Evolutionary conservation across 2,797 vertebrate genomes (phyloP), one percentile per base, ranked within the genome.

Genomic region (Emys orbicularis): DNA sequence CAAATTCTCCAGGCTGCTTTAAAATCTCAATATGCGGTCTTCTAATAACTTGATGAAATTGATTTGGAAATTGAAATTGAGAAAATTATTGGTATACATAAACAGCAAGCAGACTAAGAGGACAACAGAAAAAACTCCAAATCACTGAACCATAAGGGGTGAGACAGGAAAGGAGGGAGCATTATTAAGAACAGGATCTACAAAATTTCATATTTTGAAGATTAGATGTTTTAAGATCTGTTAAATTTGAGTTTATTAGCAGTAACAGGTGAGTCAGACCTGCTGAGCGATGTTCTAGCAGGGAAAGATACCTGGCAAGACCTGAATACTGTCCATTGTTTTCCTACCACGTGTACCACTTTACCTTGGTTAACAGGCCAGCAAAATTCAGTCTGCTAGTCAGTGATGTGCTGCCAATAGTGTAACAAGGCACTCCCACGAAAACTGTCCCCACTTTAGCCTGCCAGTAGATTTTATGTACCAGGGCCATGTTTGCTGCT

Each of bases 171-270:
- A 97, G 83, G 74, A 15, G 86, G 59, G 77, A 50, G 12, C 84
- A 94, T 34, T 29, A 29, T 85, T 68, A 82, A 65, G 44, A 94
- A 90, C 79, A 9, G 3, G 53, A 76, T 56, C 81, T 95, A 85
- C 11, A 59, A 79, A 94, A 91, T 61, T 86, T 91, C 80, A 88
- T 94, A 12, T 92, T 93, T 87, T 87, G 84, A 83, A 97, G 47
- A 89, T 56, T 57, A 91, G 87, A 59, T 92, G 90, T 86, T 87
- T 50, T 6, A 7, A 92, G 91, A 83, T 86, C 79, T 23, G 7
- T 61, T 87, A 47, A 3, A 61, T 86, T 89, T 95, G 84, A 96
- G 96, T 95, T 93, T 72, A 72, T 83, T 95, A 95, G 94, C 94
- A 94, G 93, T 90, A 87, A 54, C 54, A 76, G 83, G 85, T 1